Base-by-base conservation (phyloP, 1,140 invertebrate species). In the Prorops nasuta region DNA sequence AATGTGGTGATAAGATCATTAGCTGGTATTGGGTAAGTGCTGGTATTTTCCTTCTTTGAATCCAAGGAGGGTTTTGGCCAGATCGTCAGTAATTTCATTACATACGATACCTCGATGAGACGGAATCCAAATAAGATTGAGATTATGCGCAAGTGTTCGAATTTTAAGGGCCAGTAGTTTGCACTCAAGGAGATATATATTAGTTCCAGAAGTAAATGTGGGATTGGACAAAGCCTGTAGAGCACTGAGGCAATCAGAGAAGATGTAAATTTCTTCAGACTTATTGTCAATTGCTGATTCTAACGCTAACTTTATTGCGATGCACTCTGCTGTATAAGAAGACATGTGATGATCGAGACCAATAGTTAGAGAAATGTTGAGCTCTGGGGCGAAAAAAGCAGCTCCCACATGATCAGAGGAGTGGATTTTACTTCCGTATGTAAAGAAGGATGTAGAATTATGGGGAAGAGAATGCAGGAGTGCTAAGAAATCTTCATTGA, bases 281-380 rank as follows among this genome's bases (percentile, higher is more conserved):
- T 7, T 20, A 18, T 20, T 20, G 7, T 21, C 6, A 3, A 46
- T 3, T 6, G 44, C 20, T 4, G 21, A 6, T 10, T 34, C 32
- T 7, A 46, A n/a, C 3, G 44, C 32, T 18, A 21, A 12, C 2
- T 10, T 21, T 2, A 46, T 18, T 4, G 44, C 44, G 12, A 20
- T 12, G 18, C 44, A 36, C 36, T 46, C 44, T 20, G 44, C 44
- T 19, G 44, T 46, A 18, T 21, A 46, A 3, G 36, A 18, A 17
- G 44, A 36, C n/a, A n/a, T n/a, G n/a, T n/a, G 15, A 34, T 31
- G 9, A 14, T 3, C n/a, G 15, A 10, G n/a, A 7, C n/a, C 8
- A 3, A 46, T 19, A 46, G 32, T 35, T 18, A 14, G 15, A 4
- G 32, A 16, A 3, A 14, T 24, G 22, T 35, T 46, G 3, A 35